Conservation (phyloP, 2,888 invertebrate species). For the Lithodes maja region DNA sequence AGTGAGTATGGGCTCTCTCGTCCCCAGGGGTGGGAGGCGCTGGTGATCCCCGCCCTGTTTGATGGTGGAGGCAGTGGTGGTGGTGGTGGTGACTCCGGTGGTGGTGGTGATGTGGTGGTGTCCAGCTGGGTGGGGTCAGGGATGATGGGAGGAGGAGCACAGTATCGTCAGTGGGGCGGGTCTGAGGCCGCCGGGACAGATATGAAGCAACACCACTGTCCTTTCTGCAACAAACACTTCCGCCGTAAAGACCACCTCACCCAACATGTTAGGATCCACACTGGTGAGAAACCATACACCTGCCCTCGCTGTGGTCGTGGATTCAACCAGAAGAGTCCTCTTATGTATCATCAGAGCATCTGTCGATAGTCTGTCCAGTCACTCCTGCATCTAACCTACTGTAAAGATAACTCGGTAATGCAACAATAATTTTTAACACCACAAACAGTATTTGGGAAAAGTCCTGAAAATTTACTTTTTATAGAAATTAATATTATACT, state of each 20-base stretch:
- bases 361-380: conserved; percentile 36
- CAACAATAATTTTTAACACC: neutral
- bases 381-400: neutral
- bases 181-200: neutral
- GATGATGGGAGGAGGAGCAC: conserved; percentile 24
- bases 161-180: conserved; percentile 6
- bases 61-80: conserved; percentile 22
- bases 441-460: neutral
- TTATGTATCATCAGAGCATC: conserved; percentile 57
- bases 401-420: neutral
- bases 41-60: conserved; percentile 34
- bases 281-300: conserved; percentile 64
- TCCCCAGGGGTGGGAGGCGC: conserved; percentile 63
- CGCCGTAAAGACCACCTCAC: conserved; percentile 63
- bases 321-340: conserved; percentile 63
- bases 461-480: too few species aligned
- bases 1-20: conserved; percentile 64
- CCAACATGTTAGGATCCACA: conserved; percentile 67
- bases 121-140: conserved; percentile 36
- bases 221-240: conserved; percentile 59
- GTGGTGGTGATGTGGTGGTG: conserved; percentile 12
- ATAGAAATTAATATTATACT: too few species aligned
- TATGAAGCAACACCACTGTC: conserved; percentile 56
- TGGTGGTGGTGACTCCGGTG: neutral
- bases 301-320: conserved; percentile 64